Conservation (phyloP, 2,113 vertebrate genomes). For the Myrmophylax atrothorax region DNA sequence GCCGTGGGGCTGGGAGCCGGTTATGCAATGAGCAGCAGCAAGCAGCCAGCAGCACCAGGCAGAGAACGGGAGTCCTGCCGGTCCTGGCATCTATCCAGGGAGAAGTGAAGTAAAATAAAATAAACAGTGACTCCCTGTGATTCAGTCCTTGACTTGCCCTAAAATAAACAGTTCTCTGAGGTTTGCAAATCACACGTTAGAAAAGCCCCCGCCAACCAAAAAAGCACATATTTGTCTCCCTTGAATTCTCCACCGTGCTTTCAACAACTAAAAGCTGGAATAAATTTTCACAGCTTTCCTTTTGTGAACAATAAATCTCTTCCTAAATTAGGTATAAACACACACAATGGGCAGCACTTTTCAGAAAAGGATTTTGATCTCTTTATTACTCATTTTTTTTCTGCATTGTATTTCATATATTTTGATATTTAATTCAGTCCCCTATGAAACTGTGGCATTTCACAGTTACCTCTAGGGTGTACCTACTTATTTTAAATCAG, state of each 20-base stretch:
- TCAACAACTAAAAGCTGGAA: neutral
- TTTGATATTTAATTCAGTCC: neutral
- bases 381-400: neutral
- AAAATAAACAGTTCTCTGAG: neutral
- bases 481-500: slow-evolving; percentile 23
- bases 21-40: neutral
- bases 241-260: neutral
- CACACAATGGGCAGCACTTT: neutral
- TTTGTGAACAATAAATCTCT: neutral
- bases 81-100: neutral
- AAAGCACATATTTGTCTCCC: neutral
- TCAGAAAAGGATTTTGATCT: neutral
- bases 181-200: neutral
- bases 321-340: neutral
- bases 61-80: neutral
- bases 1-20: neutral
- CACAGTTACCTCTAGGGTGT: neutral
- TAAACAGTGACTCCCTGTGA: neutral
- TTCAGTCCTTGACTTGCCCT: neutral
- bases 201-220: accelerated
- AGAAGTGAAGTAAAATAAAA: neutral
- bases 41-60: neutral
- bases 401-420: neutral
- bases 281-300: neutral
- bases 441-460: slow-evolving; percentile 9